Evolutionary conservation across 2,113 vertebrate genomes (phyloP).

Genomic region (Ptyas mucosa): DNA sequence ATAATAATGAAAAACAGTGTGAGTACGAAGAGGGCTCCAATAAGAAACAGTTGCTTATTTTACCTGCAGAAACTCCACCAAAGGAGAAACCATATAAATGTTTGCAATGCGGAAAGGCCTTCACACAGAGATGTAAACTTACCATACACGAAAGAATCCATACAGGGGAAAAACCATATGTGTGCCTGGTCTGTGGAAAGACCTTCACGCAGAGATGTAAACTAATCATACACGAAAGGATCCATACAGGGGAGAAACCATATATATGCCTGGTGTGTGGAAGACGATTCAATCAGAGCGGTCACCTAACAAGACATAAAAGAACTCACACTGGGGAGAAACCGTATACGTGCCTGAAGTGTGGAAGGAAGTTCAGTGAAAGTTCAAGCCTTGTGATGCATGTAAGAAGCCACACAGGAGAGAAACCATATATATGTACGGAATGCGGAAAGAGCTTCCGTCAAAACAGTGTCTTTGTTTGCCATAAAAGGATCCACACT

Average conservation of each 20-base stretch:
- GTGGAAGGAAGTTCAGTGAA: neutral
- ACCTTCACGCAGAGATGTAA: neutral
- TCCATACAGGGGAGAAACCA: neutral
- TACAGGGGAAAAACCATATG: neutral
- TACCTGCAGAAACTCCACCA: neutral
- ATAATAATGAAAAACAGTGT: neutral
- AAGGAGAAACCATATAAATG: neutral
- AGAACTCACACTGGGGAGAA: neutral
- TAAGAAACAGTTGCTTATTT: neutral
- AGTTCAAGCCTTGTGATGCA: neutral
- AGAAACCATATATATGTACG: neutral
- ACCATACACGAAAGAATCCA: neutral
- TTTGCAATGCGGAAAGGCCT: neutral
- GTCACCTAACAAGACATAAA: neutral
- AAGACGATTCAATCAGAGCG: neutral
- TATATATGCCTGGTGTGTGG: neutral
- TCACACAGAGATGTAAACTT: neutral
- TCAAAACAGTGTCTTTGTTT: neutral
- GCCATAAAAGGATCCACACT: neutral
- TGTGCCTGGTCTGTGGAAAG: neutral
- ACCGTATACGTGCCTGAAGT: neutral
- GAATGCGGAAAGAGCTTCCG: neutral
- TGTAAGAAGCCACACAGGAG: neutral
- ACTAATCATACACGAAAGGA: neutral
- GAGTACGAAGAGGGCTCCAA: neutral